Evolutionary conservation across 2,797 vertebrate species (phyloP), one percentile per base, ranked within the genome.

Genomic region (Zalophus californianus): DNA sequence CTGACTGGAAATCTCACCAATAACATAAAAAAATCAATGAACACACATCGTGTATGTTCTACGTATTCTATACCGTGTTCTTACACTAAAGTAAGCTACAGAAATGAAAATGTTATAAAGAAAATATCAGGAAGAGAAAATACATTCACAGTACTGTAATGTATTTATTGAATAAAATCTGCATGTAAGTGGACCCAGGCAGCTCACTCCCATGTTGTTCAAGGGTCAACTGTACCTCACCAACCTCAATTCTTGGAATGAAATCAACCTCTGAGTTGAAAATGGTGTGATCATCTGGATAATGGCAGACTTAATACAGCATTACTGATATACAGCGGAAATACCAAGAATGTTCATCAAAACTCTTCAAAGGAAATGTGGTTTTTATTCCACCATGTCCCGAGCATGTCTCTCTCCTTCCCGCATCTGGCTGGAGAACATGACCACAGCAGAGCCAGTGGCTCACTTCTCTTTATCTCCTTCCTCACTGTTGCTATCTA

Each of bases 401-500:
- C 2, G 25, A 58, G 85, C 48, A 72, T 15, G 6, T 0, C 32
- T 91, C 83, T 93, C 29, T 48, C 0, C 0, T n/a, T 54, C 35
- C 96, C 88, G 64, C 70, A 16, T 0, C 66, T 0, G 7, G 94
- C 48, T 70, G 41, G 58, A 75, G 97, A 91, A 64, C 41, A 62
- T 48, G 94, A 96, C 50, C 7, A 41, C 52, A 77, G 56, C 56
- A 84, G 54, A 60, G 52, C 70, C 73, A 32, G 54, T 94, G 11
- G 35, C 56, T 70, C 83, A 48, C 29, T 48, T 54, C 60, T 72
- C 60, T 95, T 75, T 6, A 21, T 32, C 68, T 32, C 66, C 88
- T 70, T 60, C 97, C 96, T 96, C 82, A 75, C 38, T 60, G 12
- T 38, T 94, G 88, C 56, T 25, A 96, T 86, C 85, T 82, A 96